A percentile compares a stretch with the other conserved stretches of the same genome.
phyloP scores from a whole-genome alignment of 2,888 invertebrate genomes.

The Cantharis flavilabris region DNA sequence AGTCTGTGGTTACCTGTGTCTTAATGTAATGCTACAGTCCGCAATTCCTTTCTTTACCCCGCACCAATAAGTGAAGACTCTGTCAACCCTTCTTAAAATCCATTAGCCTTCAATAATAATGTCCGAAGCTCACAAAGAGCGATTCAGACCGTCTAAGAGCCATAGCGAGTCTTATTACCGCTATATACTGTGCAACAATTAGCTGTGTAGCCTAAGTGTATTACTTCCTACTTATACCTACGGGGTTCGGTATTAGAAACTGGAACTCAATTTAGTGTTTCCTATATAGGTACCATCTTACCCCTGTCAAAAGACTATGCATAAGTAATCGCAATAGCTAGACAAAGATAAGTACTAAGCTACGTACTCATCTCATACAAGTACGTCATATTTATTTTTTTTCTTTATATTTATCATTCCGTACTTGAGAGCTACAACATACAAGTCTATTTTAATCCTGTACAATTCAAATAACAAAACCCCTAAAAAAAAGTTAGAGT shows the following conservation, averaged over 20 bases:
- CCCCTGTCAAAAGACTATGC: slow-evolving; percentile 24
- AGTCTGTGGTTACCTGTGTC: slow-evolving; percentile 17
- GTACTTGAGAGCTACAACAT: neutral
- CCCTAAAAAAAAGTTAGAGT: neutral
- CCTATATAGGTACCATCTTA: slow-evolving; percentile 32
- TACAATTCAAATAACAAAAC: neutral
- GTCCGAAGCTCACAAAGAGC: slow-evolving; percentile 57
- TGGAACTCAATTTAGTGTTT: slow-evolving; percentile 53
- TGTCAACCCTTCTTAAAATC: slow-evolving; percentile 57
- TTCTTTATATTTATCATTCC: neutral
- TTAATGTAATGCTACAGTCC: slow-evolving; percentile 15
- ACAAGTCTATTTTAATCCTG: neutral
- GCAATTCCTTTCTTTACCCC: slow-evolving; percentile 16
- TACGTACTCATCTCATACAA: neutral
- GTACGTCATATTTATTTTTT: neutral
- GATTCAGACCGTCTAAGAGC: slow-evolving; percentile 55
- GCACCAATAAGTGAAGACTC: slow-evolving; percentile 22
- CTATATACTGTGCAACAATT: slow-evolving; percentile 56
- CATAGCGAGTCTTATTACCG: slow-evolving; percentile 54
- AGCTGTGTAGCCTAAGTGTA: slow-evolving; percentile 55
- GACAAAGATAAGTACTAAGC: neutral
- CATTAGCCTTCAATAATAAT: slow-evolving; percentile 58
- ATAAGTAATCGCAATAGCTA: slow-evolving; percentile 14
- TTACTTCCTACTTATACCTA: slow-evolving; percentile 55
- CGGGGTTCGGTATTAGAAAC: slow-evolving; percentile 51